Conservation (phyloP, 2,888 invertebrate genomes). For the Electrophaes corylata region DNA sequence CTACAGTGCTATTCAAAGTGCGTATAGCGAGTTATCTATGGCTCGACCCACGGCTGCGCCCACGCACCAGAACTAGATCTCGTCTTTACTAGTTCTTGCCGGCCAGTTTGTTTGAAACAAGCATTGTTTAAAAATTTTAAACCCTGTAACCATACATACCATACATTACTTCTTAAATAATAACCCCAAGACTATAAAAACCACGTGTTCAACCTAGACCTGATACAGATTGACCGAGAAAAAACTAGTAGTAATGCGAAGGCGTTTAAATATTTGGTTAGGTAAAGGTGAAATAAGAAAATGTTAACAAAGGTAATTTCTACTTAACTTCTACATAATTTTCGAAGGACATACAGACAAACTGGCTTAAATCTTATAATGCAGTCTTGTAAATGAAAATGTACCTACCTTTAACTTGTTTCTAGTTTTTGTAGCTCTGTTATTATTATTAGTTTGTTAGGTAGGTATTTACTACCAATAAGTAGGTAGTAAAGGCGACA, state of each 20-base stretch:
- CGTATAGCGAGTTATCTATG: constrained; percentile 26
- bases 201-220: too few relatives aligned
- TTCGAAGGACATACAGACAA: not conserved
- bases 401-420: constrained; percentile 1
- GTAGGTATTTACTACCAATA: constrained; percentile 11
- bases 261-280: too few relatives aligned
- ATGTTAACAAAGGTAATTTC: too few relatives aligned
- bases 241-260: not conserved
- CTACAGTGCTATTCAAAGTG: constrained; percentile 20
- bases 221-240: not conserved
- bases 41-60: constrained; percentile 64
- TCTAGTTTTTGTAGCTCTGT: constrained; percentile 8
- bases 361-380: not conserved
- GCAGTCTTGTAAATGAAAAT: constrained; percentile 3
- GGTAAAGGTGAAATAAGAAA: too few relatives aligned
- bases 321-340: too few relatives aligned
- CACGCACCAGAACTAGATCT: constrained; percentile 73
- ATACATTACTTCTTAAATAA: too few relatives aligned
- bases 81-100: constrained; percentile 36
- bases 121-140: not conserved
- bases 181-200: too few relatives aligned
- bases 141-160: not conserved
- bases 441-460: not conserved
- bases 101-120: constrained; percentile 2
- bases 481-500: constrained; percentile 13